phyloP scores from a whole-genome alignment of 2,113 vertebrate species.

The Periophthalmodon schlosseri region DNA sequence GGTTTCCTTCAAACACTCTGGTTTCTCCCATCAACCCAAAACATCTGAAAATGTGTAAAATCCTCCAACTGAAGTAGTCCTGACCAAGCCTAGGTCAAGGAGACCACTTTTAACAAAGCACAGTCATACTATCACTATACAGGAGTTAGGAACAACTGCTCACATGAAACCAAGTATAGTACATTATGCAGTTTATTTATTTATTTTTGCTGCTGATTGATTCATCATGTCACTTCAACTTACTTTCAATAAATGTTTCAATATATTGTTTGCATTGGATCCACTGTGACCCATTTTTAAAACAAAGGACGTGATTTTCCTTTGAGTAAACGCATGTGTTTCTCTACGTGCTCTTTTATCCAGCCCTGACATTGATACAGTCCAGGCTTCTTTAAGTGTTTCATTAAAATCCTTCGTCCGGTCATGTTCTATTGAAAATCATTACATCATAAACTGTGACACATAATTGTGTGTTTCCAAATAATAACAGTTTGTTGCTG shows the following conservation, averaged over 20 bases:
- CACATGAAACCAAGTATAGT: no score
- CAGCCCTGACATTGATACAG: not conserved
- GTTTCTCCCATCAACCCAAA: no score
- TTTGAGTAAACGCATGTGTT: not conserved
- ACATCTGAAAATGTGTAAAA: no score
- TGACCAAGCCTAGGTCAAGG: no score
- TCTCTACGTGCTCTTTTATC: not conserved
- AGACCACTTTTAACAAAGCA: no score
- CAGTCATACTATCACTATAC: no score
- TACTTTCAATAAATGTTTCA: not conserved
- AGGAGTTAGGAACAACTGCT: no score
- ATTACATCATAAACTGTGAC: not conserved
- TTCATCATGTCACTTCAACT: no score
- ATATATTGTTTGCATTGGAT: not conserved
- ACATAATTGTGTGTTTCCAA: not conserved
- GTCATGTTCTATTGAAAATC: not conserved
- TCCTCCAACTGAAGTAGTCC: no score
- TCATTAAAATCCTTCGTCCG: not conserved
- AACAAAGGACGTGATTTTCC: not conserved
- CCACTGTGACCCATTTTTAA: not conserved
- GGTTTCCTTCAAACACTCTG: no score
- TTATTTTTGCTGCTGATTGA: no score
- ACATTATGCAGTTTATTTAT: no score
- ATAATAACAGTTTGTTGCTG: not conserved
- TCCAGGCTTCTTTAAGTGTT: slow-evolving; percentile 2